Base-by-base conservation (phyloP, 2,113 vertebrate genomes). In the Uropsilus gracilis region DNA sequence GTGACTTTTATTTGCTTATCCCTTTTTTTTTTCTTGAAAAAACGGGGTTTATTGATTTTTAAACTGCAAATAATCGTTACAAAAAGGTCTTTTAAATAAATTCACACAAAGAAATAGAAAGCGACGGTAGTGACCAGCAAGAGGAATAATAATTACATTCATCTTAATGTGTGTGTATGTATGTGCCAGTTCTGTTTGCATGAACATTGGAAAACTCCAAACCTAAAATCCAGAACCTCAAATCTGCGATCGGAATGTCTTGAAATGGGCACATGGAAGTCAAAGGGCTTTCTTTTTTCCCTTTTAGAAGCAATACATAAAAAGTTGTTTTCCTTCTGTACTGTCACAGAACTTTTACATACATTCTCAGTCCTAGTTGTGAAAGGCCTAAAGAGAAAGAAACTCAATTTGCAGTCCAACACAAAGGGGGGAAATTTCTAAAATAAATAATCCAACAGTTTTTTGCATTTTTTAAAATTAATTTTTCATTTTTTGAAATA, bases 31-130 rank as follows among this genome's bases (percentile, higher is more conserved):
- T 98, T 98, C 97, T 98, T 98, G 98, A 98, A 98, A 98, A 99
- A 99, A 98, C 91, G 98, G 99, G 99, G 98, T 99, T 99, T 99
- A 99, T 99, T 99, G 99, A 99, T 99, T 99, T 99, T 99, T 99
- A 99, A 99, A 99, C 99, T 99, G 99, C 99, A 99, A 99, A 99
- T 99, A 99, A 99, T 99, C 98, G 98, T 99, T 99, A 99, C 99
- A 99, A 99, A 98, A 99, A 98, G 97, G 96, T 96, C 96, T 98
- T 99, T 99, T 99, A 99, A 99, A 99, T 99, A 99, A 99, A 99
- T 99, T 99, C 99, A 99, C 99, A 99, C 98, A 98, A 97, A 99
- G 98, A 97, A 98, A 97, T 96, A 98, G 97, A 98, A 98, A 98
- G 96, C 98, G 82, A 99, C 98, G 99, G 99, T 99, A 99, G 99